These are phyloP conservation scores for Ditylenchus weischeri DNA, from an alignment of 2,888 invertebrate species.

Conservation along the genomic window DNA sequence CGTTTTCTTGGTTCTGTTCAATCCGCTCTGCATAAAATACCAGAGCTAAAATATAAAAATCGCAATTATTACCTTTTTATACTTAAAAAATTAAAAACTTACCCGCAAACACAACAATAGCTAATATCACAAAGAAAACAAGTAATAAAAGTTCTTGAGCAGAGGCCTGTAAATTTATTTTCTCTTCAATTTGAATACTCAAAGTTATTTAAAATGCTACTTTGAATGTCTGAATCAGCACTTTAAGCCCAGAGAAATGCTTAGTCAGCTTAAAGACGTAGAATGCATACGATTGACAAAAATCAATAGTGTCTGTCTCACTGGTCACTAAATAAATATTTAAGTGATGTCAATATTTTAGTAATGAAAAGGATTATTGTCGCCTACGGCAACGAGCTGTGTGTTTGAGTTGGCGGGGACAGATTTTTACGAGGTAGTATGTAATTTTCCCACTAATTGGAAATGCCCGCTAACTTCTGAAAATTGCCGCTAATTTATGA, in stretches of 20 bases:
- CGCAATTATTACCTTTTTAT: conserved; percentile 40
- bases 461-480: too few species aligned
- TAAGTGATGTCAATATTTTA: too few species aligned
- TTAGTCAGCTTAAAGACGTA: conserved; percentile 62
- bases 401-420: too few species aligned
- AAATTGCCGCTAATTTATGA: too few species aligned
- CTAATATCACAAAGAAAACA: conserved; percentile 83
- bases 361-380: too few species aligned
- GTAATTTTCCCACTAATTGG: too few species aligned
- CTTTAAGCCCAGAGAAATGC: conserved; percentile 72
- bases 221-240: conserved; percentile 78
- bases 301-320: conserved; percentile 54
- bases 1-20: conserved; percentile 47
- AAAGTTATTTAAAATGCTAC: conserved; percentile 8
- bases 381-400: too few species aligned
- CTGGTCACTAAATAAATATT: too few species aligned
- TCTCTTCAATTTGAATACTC: conserved; percentile 64
- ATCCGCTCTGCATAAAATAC: conserved; percentile 80
- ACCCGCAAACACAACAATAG: conserved; percentile 94
- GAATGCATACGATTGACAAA: conserved; percentile 61
- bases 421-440: too few species aligned
- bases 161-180: conserved; percentile 57
- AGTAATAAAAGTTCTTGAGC: conserved; percentile 79
- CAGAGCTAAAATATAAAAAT: background rate
- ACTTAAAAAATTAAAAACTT: conserved; percentile 65